Conservation (phyloP, 2,797 vertebrate genomes). For the Cetoscarus ocellatus region DNA sequence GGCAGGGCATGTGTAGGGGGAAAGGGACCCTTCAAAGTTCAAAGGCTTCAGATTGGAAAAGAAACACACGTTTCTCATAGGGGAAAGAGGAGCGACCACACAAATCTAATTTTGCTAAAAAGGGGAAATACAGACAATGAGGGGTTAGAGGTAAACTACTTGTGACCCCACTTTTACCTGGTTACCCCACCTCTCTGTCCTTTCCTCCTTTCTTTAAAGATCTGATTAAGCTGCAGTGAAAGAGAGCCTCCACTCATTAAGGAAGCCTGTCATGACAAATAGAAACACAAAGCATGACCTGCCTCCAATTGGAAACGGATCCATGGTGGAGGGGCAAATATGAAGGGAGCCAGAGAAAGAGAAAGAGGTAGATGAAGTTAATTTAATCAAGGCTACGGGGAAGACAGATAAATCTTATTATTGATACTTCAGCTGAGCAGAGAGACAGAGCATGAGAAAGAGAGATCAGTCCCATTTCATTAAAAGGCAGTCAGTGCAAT, state of each 20-base stretch:
- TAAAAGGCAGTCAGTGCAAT: slow-evolving; percentile 64
- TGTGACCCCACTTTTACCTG: slow-evolving; percentile 82
- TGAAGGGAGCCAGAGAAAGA: slow-evolving; percentile 58
- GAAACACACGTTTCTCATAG: slow-evolving; percentile 67
- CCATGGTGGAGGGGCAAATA: slow-evolving; percentile 71
- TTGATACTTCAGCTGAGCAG: slow-evolving; percentile 79
- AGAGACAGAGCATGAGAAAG: slow-evolving; percentile 40
- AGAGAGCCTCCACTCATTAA: slow-evolving; percentile 76
- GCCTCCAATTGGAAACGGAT: slow-evolving; percentile 87
- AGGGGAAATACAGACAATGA: slow-evolving; percentile 80
- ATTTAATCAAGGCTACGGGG: slow-evolving; percentile 82
- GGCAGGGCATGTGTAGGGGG: slow-evolving; percentile 49
- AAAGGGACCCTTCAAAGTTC: slow-evolving; percentile 75
- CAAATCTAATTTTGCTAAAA: slow-evolving; percentile 84
- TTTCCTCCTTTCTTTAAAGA: slow-evolving; percentile 64
- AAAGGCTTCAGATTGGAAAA: slow-evolving; percentile 81
- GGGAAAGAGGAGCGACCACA: slow-evolving; percentile 65
- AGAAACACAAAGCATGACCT: slow-evolving; percentile 87
- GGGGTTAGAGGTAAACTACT: slow-evolving; percentile 82
- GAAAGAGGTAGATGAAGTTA: slow-evolving; percentile 69
- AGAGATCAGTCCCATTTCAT: slow-evolving; percentile 77
- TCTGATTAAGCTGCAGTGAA: slow-evolving; percentile 80
- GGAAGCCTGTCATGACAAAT: slow-evolving; percentile 86
- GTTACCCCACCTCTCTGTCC: slow-evolving; percentile 47
- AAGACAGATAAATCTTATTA: slow-evolving; percentile 82